Evolutionary conservation across 2,113 vertebrate genomes (phyloP).

Genomic region (Chunga burmeisteri): DNA sequence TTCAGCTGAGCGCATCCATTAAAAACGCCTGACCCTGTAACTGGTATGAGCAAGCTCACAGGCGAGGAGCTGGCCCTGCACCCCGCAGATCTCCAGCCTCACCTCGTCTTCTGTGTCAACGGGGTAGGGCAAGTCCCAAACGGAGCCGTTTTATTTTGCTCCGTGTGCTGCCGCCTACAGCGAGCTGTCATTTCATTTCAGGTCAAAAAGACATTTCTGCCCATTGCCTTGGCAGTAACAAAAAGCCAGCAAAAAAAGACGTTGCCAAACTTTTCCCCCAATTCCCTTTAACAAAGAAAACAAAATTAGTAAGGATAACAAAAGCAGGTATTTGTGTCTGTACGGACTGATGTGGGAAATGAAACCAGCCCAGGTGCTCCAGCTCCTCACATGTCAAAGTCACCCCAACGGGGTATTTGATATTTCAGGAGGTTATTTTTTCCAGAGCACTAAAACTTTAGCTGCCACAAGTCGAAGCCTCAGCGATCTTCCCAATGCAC

Average conservation of each 20-base stretch:
- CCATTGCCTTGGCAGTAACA: neutral
- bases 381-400: neutral
- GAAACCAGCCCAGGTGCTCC: neutral
- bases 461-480: neutral
- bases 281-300: neutral
- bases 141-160: conserved; percentile 74
- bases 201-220: neutral
- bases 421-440: too few species aligned
- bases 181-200: conserved; percentile 75
- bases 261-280: neutral
- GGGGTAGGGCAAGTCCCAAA: conserved; percentile 73
- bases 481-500: too few species aligned
- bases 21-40: conserved; percentile 73
- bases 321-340: too few species aligned
- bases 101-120: conserved; percentile 79
- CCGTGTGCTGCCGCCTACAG: conserved; percentile 72
- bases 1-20: conserved; percentile 68
- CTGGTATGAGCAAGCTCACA: conserved; percentile 36
- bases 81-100: conserved; percentile 65
- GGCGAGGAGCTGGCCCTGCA: neutral
- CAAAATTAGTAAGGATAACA: neutral
- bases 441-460: neutral
- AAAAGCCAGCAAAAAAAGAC: neutral
- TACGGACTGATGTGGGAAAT: neutral
- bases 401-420: rapidly evolving